Conservation (phyloP, 2,113 vertebrate species). For the Perognathus longimembris region DNA sequence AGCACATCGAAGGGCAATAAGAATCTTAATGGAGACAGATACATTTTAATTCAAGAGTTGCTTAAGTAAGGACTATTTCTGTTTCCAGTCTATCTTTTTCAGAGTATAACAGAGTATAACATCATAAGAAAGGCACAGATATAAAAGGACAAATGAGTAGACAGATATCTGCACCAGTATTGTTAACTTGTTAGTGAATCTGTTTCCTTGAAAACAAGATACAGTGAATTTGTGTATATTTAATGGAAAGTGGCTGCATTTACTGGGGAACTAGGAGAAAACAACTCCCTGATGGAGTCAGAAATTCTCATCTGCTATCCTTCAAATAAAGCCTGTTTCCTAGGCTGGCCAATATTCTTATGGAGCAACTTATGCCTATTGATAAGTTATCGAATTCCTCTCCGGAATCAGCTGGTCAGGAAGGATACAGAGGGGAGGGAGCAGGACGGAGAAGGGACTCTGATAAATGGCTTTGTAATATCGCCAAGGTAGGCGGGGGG, state of each 20-base stretch:
- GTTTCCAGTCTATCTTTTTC: slow-evolving; percentile 29
- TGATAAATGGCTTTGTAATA: slow-evolving; percentile 75
- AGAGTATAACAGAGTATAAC: slow-evolving; percentile 15
- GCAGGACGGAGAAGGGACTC: slow-evolving; percentile 6
- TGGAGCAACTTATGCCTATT: slow-evolving; percentile 71
- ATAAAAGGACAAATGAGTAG: slow-evolving; percentile 42
- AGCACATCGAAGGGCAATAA: slow-evolving; percentile 7
- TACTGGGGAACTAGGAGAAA: slow-evolving; percentile 64
- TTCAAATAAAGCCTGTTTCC: slow-evolving; percentile 80
- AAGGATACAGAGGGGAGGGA: slow-evolving; percentile 75
- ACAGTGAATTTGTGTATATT: slow-evolving; percentile 66
- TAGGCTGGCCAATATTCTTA: slow-evolving; percentile 75
- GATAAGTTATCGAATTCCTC: slow-evolving; percentile 80
- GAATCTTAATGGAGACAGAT: neutral
- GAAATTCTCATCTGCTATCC: slow-evolving; percentile 76
- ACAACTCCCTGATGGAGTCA: slow-evolving; percentile 55
- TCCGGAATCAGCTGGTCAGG: slow-evolving; percentile 83
- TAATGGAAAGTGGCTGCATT: slow-evolving; percentile 72
- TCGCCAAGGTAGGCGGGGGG: slow-evolving; percentile 67
- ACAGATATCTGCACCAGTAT: slow-evolving; percentile 51
- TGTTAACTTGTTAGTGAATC: slow-evolving; percentile 76
- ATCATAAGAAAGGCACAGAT: slow-evolving; percentile 15
- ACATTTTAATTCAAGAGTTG: slow-evolving; percentile 5
- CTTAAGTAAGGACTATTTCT: slow-evolving; percentile 26
- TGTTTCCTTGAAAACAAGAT: slow-evolving; percentile 83